Percentiles rank a stretch among this genome's conserved stretches.
These are phyloP conservation scores for Lycorma delicatula DNA, from an alignment of 1,140 invertebrate species.

Conservation along the genomic window DNA sequence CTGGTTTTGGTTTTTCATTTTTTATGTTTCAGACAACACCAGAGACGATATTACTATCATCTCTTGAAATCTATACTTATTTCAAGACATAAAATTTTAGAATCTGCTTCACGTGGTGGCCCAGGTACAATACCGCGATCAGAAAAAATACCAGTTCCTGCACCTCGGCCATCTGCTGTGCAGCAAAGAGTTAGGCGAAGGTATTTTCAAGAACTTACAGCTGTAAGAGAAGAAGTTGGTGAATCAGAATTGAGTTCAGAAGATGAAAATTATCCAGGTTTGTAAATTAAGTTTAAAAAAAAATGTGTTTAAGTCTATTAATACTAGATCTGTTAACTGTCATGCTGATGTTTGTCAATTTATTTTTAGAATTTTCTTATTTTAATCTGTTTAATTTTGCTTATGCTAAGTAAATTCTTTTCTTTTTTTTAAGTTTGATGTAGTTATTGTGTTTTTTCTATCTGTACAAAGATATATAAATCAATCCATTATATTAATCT, in stretches of 20 bases:
- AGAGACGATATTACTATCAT: slow-evolving; percentile 42
- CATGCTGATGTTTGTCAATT: no score
- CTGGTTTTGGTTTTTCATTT: background rate
- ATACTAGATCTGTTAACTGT: no score
- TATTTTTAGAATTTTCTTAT: no score
- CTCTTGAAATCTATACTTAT: slow-evolving; percentile 49
- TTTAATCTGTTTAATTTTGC: no score
- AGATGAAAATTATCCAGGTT: slow-evolving; percentile 55
- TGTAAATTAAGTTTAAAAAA: no score
- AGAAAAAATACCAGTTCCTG: slow-evolving; percentile 36
- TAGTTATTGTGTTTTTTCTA: no score
- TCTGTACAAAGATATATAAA: no score
- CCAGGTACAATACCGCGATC: slow-evolving; percentile 41
- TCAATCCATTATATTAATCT: no score
- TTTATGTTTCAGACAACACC: slow-evolving; percentile 34
- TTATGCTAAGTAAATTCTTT: no score
- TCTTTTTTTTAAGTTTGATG: no score
- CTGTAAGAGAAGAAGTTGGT: slow-evolving; percentile 48
- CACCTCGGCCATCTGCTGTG: slow-evolving; percentile 37
- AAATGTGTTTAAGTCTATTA: no score
- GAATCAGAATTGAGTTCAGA: slow-evolving; percentile 55
- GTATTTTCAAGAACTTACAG: slow-evolving; percentile 46
- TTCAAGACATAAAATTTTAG: slow-evolving; percentile 55
- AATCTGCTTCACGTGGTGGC: slow-evolving; percentile 45
- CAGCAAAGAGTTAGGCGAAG: slow-evolving; percentile 42